Evolutionary conservation across 2,888 invertebrate species (phyloP).

Genomic region (Mythimna lalbum): DNA sequence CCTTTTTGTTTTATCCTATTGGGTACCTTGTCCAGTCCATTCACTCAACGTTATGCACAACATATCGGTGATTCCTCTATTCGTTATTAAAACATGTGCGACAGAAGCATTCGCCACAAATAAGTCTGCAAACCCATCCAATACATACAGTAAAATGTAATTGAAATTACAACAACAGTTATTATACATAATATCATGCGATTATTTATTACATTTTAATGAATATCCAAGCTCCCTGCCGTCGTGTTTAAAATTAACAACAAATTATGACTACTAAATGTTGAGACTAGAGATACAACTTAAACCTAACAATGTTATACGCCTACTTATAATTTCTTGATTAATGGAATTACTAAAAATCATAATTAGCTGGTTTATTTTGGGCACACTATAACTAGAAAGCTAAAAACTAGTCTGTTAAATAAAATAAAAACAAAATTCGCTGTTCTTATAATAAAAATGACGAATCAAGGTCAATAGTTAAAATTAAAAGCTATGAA

Average conservation of each 20-base stretch:
- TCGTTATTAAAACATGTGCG: slow-evolving; percentile 81
- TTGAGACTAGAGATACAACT: slow-evolving; percentile 88
- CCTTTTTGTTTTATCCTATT: slow-evolving; percentile 15
- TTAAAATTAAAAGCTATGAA: slow-evolving; percentile 63
- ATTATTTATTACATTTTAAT: slow-evolving; percentile 56
- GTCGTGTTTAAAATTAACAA: slow-evolving; percentile 69
- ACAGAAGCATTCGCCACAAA: slow-evolving; percentile 78
- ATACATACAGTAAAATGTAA: slow-evolving; percentile 66
- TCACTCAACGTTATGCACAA: slow-evolving; percentile 68
- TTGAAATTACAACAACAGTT: slow-evolving; percentile 68
- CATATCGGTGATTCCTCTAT: slow-evolving; percentile 73
- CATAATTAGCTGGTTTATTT: slow-evolving; percentile 71
- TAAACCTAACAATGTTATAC: slow-evolving; percentile 72
- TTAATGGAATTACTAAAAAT: slow-evolving; percentile 71
- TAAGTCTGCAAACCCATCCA: slow-evolving; percentile 71
- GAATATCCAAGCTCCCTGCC: slow-evolving; percentile 48
- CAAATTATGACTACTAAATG: slow-evolving; percentile 84
- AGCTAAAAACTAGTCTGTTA: slow-evolving; percentile 62
- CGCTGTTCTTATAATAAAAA: slow-evolving; percentile 73
- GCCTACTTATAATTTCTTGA: slow-evolving; percentile 67
- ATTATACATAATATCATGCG: slow-evolving; percentile 61
- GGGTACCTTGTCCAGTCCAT: slow-evolving; percentile 57
- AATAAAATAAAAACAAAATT: slow-evolving; percentile 68
- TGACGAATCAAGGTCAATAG: slow-evolving; percentile 58
- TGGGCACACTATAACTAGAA: slow-evolving; percentile 63